Evolutionary conservation across 2,888 invertebrate species (phyloP).

Genomic region (Ypsolopha scabrella): DNA sequence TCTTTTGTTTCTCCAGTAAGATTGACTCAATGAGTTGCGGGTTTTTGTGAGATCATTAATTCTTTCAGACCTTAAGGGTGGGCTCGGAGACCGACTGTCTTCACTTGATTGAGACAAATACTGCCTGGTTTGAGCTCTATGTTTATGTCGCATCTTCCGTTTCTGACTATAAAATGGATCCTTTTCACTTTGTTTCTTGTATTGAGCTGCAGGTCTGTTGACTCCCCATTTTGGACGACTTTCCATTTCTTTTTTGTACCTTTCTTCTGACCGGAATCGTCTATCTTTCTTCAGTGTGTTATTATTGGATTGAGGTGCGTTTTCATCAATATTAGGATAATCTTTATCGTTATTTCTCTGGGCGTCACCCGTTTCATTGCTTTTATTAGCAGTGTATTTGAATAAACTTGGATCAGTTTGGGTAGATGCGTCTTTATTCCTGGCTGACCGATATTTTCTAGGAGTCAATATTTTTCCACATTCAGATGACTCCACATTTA

Average conservation of each 20-base stretch:
- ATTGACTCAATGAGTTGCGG: slow-evolving; percentile 60
- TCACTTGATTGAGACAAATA: slow-evolving; percentile 73
- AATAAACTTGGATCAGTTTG: slow-evolving; percentile 70
- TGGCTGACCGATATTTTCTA: slow-evolving; percentile 56
- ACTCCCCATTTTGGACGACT: slow-evolving; percentile 82
- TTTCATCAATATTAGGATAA: slow-evolving; percentile 59
- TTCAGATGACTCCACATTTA: slow-evolving; percentile 29
- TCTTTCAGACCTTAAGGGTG: slow-evolving; percentile 48
- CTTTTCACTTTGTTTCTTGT: slow-evolving; percentile 90
- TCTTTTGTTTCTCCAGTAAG: slow-evolving; percentile 61
- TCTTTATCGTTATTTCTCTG: slow-evolving; percentile 64
- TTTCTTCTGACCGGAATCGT: slow-evolving; percentile 63
- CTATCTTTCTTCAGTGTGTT: slow-evolving; percentile 63
- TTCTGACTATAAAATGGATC: slow-evolving; percentile 85
- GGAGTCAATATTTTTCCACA: slow-evolving; percentile 50
- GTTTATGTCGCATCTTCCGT: slow-evolving; percentile 75
- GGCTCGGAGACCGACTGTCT: slow-evolving; percentile 72
- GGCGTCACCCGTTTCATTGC: slow-evolving; percentile 40
- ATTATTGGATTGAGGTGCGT: slow-evolving; percentile 59
- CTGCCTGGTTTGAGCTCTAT: slow-evolving; percentile 68
- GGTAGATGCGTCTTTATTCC: slow-evolving; percentile 74
- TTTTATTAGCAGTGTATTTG: slow-evolving; percentile 32
- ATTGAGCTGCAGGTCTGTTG: slow-evolving; percentile 82
- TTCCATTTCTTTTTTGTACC: slow-evolving; percentile 69
- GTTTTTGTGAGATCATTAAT: slow-evolving; percentile 46